Evolutionary conservation across 2,888 invertebrate species (phyloP).

Genomic region (Eumacrocentrus americanus): DNA sequence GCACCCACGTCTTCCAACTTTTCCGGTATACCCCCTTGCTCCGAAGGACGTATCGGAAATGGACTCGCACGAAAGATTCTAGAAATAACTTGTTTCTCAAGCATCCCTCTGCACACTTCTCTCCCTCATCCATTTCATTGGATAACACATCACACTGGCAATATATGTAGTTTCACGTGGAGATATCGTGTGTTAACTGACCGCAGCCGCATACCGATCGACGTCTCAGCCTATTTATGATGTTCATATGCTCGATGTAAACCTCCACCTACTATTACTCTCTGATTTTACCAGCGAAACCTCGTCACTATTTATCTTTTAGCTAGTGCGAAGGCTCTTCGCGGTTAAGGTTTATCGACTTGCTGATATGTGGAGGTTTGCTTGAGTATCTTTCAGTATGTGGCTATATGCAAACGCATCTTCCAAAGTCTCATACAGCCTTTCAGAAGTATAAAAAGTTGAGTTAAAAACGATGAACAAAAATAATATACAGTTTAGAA

Average conservation of each 20-base stretch:
- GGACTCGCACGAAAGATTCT: constrained; percentile 43
- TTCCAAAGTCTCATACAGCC: not conserved
- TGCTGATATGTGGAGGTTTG: not conserved
- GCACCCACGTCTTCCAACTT: constrained; percentile 35
- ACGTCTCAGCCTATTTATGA: constrained; percentile 12
- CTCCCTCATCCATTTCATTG: not conserved
- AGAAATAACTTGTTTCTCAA: constrained; percentile 40
- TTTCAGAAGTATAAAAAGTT: not conserved
- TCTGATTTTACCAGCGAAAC: not conserved
- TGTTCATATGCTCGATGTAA: not conserved
- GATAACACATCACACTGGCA: not conserved
- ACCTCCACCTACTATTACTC: not conserved
- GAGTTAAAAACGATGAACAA: not conserved
- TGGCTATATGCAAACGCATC: not conserved
- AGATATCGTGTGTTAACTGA: not conserved
- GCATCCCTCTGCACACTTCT: not conserved
- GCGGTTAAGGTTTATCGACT: constrained; percentile 30
- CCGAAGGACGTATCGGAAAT: constrained; percentile 45
- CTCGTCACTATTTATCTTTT: not conserved
- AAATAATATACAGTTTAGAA: not conserved
- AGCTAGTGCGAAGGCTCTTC: constrained; percentile 11
- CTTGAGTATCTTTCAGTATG: not conserved
- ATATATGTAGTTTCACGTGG: constrained; percentile 1
- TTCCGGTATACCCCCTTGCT: constrained; percentile 23
- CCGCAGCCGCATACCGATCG: not conserved